Evolutionary conservation across 2,888 invertebrate genomes (phyloP).

Genomic region (Stegophylla sp.): DNA sequence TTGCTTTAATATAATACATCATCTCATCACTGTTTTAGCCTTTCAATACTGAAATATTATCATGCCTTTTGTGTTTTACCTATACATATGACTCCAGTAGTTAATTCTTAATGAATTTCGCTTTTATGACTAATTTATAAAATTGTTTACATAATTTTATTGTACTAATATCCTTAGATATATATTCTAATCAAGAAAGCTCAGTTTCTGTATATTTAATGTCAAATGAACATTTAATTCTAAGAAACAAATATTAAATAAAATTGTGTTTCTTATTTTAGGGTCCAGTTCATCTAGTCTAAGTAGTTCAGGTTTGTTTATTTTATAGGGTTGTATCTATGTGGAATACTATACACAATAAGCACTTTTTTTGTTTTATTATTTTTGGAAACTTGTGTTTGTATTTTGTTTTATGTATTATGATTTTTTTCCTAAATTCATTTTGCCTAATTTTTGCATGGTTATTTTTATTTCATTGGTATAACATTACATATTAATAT

Average conservation of each 20-base stretch:
- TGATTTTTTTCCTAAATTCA: slow-evolving; percentile 41
- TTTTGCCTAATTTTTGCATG: slow-evolving; percentile 55
- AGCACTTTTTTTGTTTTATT: slow-evolving; percentile 27
- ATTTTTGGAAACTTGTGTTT: slow-evolving; percentile 48
- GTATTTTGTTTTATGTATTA: slow-evolving; percentile 50
- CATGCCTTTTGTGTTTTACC: no score
- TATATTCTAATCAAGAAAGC: slow-evolving; percentile 39
- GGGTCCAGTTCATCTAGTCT: slow-evolving; percentile 64
- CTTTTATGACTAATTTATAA: no score
- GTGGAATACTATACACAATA: not conserved
- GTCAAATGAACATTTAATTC: not conserved
- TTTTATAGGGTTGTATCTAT: slow-evolving; percentile 48
- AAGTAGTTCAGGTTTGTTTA: slow-evolving; percentile 65
- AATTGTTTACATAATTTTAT: no score
- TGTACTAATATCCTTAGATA: no score
- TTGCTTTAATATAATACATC: not conserved
- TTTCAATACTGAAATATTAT: no score
- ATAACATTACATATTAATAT: slow-evolving; percentile 17
- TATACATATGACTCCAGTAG: no score
- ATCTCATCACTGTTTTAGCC: no score
- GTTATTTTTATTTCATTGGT: slow-evolving; percentile 33
- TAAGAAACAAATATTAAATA: slow-evolving; percentile 3
- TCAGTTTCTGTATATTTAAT: not conserved
- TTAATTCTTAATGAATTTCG: no score
- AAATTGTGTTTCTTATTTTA: slow-evolving; percentile 62